phyloP scores from a whole-genome alignment of 2,797 vertebrate species.

The Pogoniulus pusillus region DNA sequence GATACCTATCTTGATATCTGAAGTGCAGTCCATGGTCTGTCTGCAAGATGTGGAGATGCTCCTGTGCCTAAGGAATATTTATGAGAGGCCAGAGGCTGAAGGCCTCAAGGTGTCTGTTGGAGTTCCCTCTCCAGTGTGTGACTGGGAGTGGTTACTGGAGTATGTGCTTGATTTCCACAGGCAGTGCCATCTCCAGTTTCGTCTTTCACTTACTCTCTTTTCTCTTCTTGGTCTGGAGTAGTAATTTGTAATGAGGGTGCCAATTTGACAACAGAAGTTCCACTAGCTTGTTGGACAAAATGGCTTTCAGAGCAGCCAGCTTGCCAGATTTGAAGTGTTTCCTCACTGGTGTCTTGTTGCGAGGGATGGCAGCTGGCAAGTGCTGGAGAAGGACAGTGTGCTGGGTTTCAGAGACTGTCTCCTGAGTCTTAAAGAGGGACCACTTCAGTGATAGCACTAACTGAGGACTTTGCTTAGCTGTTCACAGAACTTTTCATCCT shows the following conservation, averaged over 20 bases:
- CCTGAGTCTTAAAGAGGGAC: fast-evolving
- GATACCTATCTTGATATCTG: background rate
- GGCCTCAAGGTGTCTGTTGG: too few species aligned
- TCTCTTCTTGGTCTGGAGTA: background rate
- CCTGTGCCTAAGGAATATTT: background rate
- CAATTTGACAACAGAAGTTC: background rate
- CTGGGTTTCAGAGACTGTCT: fast-evolving
- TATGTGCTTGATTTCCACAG: background rate
- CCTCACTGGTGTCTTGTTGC: fast-evolving
- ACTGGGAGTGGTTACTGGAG: background rate
- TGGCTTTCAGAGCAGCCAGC: background rate
- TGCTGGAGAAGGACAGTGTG: background rate
- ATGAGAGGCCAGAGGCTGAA: background rate
- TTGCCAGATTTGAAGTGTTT: background rate
- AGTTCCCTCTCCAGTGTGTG: fast-evolving
- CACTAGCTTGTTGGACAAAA: fast-evolving
- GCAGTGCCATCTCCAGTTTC: background rate
- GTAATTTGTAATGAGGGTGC: background rate
- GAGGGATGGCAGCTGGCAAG: background rate
- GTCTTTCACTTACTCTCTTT: background rate
- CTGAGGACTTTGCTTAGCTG: background rate
- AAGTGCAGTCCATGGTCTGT: background rate
- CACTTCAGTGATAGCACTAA: background rate
- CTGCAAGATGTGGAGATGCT: fast-evolving
- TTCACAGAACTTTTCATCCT: background rate